Conservation (phyloP, 2,888 invertebrate genomes). For the Carterocephalus palaemon region DNA sequence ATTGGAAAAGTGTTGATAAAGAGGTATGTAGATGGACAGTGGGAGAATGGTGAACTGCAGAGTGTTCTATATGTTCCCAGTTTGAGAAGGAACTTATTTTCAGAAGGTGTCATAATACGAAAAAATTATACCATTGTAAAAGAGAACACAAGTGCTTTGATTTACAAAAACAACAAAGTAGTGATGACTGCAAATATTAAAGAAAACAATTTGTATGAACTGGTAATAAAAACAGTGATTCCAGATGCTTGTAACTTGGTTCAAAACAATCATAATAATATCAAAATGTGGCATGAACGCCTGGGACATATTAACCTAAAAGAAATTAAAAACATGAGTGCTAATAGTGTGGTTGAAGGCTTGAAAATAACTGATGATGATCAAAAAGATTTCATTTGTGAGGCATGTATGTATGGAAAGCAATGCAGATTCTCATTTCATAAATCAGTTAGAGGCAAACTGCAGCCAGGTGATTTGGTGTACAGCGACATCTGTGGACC, state of each 20-base stretch:
- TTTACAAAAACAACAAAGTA: slow-evolving; percentile 1
- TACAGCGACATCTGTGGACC: no score
- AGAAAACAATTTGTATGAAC: slow-evolving; percentile 19
- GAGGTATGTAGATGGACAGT: slow-evolving; percentile 31
- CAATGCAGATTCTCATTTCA: no score
- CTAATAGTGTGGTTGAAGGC: slow-evolving; percentile 20
- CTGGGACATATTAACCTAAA: slow-evolving; percentile 29
- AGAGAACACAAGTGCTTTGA: slow-evolving; percentile 2
- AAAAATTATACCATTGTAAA: slow-evolving; percentile 3
- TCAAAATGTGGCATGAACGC: no score
- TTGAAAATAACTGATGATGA: slow-evolving; percentile 17
- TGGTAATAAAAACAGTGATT: slow-evolving; percentile 10
- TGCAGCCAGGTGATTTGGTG: slow-evolving; percentile 28
- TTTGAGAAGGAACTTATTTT: slow-evolving; percentile 13
- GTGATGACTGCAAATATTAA: slow-evolving; percentile 18
- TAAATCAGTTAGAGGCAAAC: no score
- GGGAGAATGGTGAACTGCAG: slow-evolving; percentile 25
- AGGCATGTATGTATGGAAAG: slow-evolving; percentile 1
- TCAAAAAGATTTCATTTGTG: not conserved
- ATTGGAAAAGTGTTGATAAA: slow-evolving; percentile 30
- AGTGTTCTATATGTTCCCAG: slow-evolving; percentile 22
- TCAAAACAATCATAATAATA: slow-evolving; percentile 21
- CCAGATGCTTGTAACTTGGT: slow-evolving; percentile 19
- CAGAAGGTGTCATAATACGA: slow-evolving; percentile 5
- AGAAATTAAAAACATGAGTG: no score